Conservation (phyloP, 2,113 vertebrate species). For the Candoia aspera region DNA sequence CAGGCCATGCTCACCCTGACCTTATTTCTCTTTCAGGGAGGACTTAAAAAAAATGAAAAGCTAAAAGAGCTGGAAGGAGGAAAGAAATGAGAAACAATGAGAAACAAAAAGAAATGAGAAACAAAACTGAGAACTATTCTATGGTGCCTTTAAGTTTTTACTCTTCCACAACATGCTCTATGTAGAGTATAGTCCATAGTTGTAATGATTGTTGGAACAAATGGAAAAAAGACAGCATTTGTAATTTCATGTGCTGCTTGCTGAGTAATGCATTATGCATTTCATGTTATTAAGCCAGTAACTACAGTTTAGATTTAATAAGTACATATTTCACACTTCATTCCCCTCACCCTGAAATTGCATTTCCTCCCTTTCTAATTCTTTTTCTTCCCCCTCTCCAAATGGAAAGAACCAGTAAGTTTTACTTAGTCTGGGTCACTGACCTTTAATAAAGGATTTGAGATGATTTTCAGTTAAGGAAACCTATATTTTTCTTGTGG, state of each 20-base stretch:
- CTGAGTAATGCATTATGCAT: slow-evolving; percentile 11
- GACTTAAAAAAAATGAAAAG: neutral
- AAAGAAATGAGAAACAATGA: neutral
- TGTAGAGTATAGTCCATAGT: neutral
- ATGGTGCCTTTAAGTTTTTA: neutral
- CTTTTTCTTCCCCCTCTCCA: neutral
- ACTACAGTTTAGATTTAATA: neutral
- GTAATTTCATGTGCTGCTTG: neutral
- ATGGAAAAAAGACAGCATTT: neutral
- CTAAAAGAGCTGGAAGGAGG: neutral
- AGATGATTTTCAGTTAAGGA: neutral
- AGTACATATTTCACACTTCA: neutral
- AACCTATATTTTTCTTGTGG: neutral
- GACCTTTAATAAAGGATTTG: neutral
- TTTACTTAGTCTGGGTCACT: neutral
- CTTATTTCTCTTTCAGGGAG: neutral
- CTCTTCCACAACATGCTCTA: neutral
- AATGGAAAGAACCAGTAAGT: neutral
- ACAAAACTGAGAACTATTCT: neutral
- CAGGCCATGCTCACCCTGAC: neutral
- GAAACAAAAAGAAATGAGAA: neutral
- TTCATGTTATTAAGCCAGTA: neutral
- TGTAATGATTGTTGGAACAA: neutral
- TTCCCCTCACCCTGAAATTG: neutral
- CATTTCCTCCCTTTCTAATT: neutral